These are phyloP conservation scores for Lasioglossum villosulum DNA, from an alignment of 2,888 invertebrate genomes.

Conservation along the genomic window DNA sequence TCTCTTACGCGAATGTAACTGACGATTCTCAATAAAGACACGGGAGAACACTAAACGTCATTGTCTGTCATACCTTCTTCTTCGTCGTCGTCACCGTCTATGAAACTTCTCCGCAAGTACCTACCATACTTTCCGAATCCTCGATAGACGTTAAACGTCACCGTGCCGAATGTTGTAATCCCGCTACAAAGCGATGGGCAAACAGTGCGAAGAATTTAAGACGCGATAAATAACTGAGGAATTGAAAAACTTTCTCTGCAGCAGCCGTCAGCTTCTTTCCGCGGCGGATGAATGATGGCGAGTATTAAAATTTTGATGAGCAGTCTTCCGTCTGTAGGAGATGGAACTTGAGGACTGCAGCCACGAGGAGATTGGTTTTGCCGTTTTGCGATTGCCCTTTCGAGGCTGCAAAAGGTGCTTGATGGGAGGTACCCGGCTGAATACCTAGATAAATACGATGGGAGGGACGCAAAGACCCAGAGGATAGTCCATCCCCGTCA, in stretches of 20 bases:
- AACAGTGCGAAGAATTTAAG: not conserved
- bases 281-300: constrained; percentile 6
- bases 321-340: not conserved
- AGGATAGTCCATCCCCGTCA: constrained; percentile 3
- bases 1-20: not conserved
- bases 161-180: not conserved
- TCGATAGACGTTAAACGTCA: not conserved
- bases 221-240: not conserved
- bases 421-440: constrained; percentile 31
- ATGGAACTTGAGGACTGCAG: not conserved
- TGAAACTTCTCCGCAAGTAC: not conserved
- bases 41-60: not conserved
- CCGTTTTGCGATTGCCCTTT: constrained; percentile 39
- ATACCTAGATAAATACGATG: constrained; percentile 21
- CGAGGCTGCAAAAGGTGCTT: constrained; percentile 16
- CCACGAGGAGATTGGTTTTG: constrained; percentile 12
- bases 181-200: not conserved
- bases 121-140: not conserved
- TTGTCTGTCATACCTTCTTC: not conserved
- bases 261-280: not conserved
- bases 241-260: constrained; percentile 33
- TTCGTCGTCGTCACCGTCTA: not conserved
- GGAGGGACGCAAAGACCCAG: not conserved
- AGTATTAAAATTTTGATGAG: constrained; percentile 11
- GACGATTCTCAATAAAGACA: not conserved